Evolutionary conservation across 2,888 invertebrate species (phyloP).

Genomic region (Leptopterna dolabrata): DNA sequence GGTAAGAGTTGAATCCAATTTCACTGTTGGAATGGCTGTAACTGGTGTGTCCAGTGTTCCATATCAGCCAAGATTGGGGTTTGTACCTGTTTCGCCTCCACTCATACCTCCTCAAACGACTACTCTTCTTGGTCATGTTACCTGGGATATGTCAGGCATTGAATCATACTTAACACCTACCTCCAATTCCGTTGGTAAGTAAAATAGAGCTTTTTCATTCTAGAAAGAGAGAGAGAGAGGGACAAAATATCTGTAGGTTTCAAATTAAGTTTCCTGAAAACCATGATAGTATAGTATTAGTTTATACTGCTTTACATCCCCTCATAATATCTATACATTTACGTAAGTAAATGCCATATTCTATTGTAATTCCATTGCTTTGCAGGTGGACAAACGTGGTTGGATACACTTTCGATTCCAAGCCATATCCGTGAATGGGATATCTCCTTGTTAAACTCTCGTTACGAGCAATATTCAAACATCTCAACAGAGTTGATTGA

Average conservation of each 20-base stretch:
- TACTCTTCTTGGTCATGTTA: conserved; percentile 71
- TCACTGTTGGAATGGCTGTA: conserved; percentile 83
- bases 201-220: no score
- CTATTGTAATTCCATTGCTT: neutral
- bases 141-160: conserved; percentile 79
- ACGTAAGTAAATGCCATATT: no score
- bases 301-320: neutral
- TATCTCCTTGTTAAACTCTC: conserved; percentile 74
- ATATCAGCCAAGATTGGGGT: conserved; percentile 73
- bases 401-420: conserved; percentile 68
- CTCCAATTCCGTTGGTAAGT: conserved; percentile 73
- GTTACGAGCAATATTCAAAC: conserved; percentile 73
- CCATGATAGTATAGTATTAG: no score
- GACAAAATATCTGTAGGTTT: no score
- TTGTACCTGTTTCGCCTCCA: conserved; percentile 66
- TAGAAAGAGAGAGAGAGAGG: no score
- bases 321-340: no score
- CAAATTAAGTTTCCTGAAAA: no score
- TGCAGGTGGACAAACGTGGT: conserved; percentile 58
- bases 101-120: conserved; percentile 70
- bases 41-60: conserved; percentile 74
- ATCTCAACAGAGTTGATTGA: conserved; percentile 62
- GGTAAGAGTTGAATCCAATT: conserved; percentile 83
- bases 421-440: conserved; percentile 78
- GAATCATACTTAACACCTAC: conserved; percentile 83